phyloP scores from a whole-genome alignment of 2,113 vertebrate species.

The Boulengeromyrus knoepffleri region DNA sequence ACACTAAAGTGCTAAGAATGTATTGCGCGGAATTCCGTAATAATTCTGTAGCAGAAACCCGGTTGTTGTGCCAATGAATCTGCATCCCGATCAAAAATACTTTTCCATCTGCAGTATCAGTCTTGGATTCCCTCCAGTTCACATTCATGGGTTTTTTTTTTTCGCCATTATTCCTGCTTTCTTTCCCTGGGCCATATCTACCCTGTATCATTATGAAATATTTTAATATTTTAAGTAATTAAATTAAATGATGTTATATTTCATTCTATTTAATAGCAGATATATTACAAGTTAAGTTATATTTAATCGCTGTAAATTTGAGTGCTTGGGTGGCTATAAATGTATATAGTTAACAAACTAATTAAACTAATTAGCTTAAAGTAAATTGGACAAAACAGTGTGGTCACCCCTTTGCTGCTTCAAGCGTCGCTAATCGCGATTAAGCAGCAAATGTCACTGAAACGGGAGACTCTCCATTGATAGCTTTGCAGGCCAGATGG shows the following conservation, averaged over 20 bases:
- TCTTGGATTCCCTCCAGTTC: background rate
- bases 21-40: background rate
- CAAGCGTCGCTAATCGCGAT: conserved; percentile 43
- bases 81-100: background rate
- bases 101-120: background rate
- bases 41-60: background rate
- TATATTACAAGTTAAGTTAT: background rate
- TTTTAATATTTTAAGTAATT: background rate
- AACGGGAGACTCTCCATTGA: conserved; percentile 1
- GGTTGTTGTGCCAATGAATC: background rate
- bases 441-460: conserved; percentile 32
- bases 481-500: background rate
- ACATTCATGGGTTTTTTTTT: background rate
- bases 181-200: background rate
- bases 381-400: background rate
- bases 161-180: background rate
- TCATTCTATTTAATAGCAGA: background rate
- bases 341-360: background rate
- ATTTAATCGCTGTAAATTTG: background rate
- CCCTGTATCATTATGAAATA: background rate
- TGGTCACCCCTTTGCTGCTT: conserved; percentile 16
- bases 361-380: background rate
- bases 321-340: background rate
- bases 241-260: background rate
- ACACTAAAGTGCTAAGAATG: background rate